Evolutionary conservation across 1,140 invertebrate genomes (phyloP), one percentile per base, ranked within the genome.

Genomic region (Trypoxylus dichotomus): DNA sequence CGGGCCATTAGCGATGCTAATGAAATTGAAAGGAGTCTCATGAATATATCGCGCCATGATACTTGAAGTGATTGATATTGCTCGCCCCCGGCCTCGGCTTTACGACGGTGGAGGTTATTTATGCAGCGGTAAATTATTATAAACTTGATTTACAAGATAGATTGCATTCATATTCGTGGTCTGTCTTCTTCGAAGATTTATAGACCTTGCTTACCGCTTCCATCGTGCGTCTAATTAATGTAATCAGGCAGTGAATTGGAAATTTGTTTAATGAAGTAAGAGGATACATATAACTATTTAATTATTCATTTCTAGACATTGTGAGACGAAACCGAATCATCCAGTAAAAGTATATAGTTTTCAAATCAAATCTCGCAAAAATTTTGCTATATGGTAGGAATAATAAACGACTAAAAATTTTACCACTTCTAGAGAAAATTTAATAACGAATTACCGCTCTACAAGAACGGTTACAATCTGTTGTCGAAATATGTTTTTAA

Each of bases 1-100:
- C 19, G 47, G 19, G 47, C 47, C 79, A 80, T 80, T 80, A 80
- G 79, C 74, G 78, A 80, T 79, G 79, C 78, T 80, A 80, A 80
- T 80, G 79, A 80, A 80, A 80, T 76, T 76, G 78, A 80, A 79
- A 79, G 68, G 72, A 79, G 73, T 74, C 76, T 76, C 78, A 80
- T 80, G 78, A 80, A 79, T 80, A 79, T 77, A 80, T 80, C 79
- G 78, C 41, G 75, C 63, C 63, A 24, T 32, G 63, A 71, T 32
- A 71, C 24, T 71, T 71, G 63, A 71, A 71, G 29, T 71, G 63
- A 71, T 71, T 71, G 63, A 71, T 71, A 71, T 32, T 71, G 29
- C 63, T 27, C 25, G 63, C 25, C 63, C 19, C 19, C 47, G 15
- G 47, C 1, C 47, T 54, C 47, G 19, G 47, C 19, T 54, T n/a